These are phyloP conservation scores for Nestor notabilis DNA, from an alignment of 2,113 vertebrate genomes.

Conservation along the genomic window DNA sequence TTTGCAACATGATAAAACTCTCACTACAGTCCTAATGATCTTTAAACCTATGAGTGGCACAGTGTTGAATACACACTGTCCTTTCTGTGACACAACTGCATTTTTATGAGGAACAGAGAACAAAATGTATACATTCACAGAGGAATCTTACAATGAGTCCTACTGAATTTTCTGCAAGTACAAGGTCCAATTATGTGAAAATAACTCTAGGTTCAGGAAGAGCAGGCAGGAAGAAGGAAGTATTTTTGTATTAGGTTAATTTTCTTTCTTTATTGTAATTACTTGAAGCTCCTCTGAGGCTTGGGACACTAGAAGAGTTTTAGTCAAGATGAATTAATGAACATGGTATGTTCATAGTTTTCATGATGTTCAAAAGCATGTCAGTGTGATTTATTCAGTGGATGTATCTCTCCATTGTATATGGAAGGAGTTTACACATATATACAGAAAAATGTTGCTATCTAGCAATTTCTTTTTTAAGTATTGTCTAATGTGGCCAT, in stretches of 20 bases:
- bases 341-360: neutral
- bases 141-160: neutral
- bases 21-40: neutral
- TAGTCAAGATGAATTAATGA: neutral
- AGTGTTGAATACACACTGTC: neutral
- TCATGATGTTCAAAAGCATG: neutral
- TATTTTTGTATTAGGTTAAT: neutral
- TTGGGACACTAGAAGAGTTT: neutral
- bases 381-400: neutral
- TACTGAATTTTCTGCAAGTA: neutral
- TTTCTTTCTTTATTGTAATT: constrained; percentile 1
- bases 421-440: neutral
- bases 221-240: neutral
- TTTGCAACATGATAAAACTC: neutral
- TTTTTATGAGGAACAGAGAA: neutral
- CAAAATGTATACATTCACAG: neutral
- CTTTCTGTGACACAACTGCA: neutral
- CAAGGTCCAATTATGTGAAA: neutral
- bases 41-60: neutral
- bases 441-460: neutral
- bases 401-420: neutral
- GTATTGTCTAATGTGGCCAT: neutral
- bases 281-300: neutral
- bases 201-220: neutral
- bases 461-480: neutral